These are phyloP conservation scores for Noctua comes DNA, from an alignment of 2,888 invertebrate species.

Conservation along the genomic window DNA sequence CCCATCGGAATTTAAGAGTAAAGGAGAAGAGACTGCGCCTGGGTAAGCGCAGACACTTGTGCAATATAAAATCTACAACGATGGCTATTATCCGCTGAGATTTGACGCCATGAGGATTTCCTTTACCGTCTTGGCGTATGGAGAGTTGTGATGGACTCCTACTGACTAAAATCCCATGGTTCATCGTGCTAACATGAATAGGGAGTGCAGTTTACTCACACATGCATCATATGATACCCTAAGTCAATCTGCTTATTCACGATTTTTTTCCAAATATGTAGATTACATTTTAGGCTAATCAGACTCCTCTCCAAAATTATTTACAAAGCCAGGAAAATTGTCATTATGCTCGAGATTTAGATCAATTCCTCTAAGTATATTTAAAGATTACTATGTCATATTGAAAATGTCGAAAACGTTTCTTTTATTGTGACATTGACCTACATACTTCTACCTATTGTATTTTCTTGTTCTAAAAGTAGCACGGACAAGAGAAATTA, in stretches of 20 bases:
- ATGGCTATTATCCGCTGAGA: not conserved
- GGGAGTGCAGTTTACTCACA: no score
- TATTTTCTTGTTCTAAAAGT: slow-evolving; percentile 24
- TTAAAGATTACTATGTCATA: not conserved
- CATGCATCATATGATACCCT: not conserved
- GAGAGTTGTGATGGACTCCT: not conserved
- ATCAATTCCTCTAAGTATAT: not conserved
- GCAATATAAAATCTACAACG: not conserved
- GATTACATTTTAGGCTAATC: not conserved
- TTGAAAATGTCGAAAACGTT: slow-evolving; percentile 11
- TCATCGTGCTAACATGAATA: not conserved
- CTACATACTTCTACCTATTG: slow-evolving; percentile 13
- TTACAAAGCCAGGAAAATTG: not conserved
- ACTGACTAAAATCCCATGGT: not conserved
- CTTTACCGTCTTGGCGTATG: not conserved
- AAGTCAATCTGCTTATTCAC: not conserved
- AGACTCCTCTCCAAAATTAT: not conserved
- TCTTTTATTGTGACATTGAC: slow-evolving; percentile 28
- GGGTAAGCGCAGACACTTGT: not conserved
- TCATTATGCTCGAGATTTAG: not conserved
- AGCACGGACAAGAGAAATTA: slow-evolving; percentile 12
- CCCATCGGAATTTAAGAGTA: not conserved
- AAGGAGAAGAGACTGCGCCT: not conserved
- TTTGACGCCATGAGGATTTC: not conserved
- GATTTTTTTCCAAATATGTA: not conserved